phyloP scores from a whole-genome alignment of 2,113 vertebrate species.

The Cinclus mexicanus region DNA sequence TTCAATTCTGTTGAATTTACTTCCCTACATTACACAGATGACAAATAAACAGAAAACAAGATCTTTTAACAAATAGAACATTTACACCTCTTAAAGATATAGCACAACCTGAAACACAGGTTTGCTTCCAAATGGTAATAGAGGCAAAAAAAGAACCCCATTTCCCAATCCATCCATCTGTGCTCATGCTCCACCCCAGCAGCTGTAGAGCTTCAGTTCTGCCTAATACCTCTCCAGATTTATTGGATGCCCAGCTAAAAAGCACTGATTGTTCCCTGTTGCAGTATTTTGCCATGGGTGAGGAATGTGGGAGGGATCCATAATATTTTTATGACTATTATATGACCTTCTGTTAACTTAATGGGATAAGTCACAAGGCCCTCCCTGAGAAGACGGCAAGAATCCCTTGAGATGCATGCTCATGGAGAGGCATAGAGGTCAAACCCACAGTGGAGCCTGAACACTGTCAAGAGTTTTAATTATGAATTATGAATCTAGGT shows the following conservation, averaged over 20 bases:
- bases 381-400: background rate
- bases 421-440: background rate
- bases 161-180: background rate
- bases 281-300: slow-evolving; percentile 8
- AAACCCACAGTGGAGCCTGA: background rate
- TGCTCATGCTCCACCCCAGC: background rate
- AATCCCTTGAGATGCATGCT: background rate
- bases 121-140: background rate
- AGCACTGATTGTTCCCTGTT: slow-evolving; percentile 20
- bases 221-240: slow-evolving; percentile 33
- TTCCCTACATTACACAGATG: background rate
- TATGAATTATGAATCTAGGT: slow-evolving; percentile 27
- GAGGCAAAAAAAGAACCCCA: background rate
- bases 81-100: background rate
- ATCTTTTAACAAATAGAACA: background rate
- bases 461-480: background rate
- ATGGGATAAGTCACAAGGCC: background rate
- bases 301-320: slow-evolving; percentile 46
- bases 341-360: slow-evolving; percentile 34
- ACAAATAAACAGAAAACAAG: background rate
- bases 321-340: slow-evolving; percentile 56
- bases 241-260: slow-evolving; percentile 33
- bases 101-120: background rate
- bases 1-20: background rate
- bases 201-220: slow-evolving; percentile 49